Evolutionary conservation across 92 coral and sea anemone species (phyloP), one percentile per base, ranked within the genome.

Genomic region (Phenganax marumi): DNA sequence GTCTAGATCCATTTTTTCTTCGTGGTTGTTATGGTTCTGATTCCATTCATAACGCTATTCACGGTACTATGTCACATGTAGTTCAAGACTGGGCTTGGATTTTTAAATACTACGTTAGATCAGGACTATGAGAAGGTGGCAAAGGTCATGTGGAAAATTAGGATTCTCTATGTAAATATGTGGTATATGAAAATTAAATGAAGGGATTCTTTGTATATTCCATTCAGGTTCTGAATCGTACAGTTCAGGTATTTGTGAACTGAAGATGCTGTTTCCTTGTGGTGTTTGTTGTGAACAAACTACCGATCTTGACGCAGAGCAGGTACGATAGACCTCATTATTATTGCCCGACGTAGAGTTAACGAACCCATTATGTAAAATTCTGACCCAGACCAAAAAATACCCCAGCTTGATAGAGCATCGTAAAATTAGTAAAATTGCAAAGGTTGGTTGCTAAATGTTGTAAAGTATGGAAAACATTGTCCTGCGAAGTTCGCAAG

Each of bases 21-120:
- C 73, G 98, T 70, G 98, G 97, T 51, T 95, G 93, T 24, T 95
- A 90, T 87, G 98, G 98, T 21, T 89, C 79, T 63, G 96, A 92
- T 77, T 81, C 88, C 26, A 85, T 89, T 62, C 86, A 85, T 39
- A 95, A 95, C 61, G 95, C 92, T 12, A 81, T 95, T 58, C 91
- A 95, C 60, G 98, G 98, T 95, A 86, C 80, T 88, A 53, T n/a
- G 12, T 51, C 48, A 56, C 17, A 1, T 14, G 63, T 56, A 56
- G 7, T 56, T 56, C 17, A 2, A 21, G 63, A 56, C 17, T 56
- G 63, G 3, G 22, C 22, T 14, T 21, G 22, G 3, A 21, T 14
- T 56, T 56, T 56, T 7, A 56, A 14, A 21, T 56, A 21, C 63
- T 56, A 14, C 63, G 22, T 56, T 14, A 21, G 21, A 56, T 56